These are phyloP conservation scores for Drepana arcuata DNA, from an alignment of 1,140 invertebrate genomes.

Conservation along the genomic window DNA sequence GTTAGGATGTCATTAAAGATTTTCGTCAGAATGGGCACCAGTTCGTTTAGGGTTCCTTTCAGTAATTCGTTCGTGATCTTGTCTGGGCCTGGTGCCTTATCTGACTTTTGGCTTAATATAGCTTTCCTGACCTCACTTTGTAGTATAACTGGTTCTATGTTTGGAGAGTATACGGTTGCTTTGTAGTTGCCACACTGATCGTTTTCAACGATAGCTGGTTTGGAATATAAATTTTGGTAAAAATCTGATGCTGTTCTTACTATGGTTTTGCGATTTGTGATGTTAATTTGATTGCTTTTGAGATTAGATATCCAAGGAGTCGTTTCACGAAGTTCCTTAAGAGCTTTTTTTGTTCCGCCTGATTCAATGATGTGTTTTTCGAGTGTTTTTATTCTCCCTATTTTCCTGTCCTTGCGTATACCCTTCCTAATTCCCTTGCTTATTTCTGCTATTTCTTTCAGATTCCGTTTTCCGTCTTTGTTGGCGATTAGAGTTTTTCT, in stretches of 20 bases:
- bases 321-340: slow-evolving; percentile 11
- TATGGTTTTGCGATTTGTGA: slow-evolving; percentile 6
- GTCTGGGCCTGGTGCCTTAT: slow-evolving; percentile 4
- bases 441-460: slow-evolving; percentile 4
- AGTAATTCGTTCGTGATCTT: slow-evolving; percentile 11
- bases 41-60: slow-evolving; percentile 1
- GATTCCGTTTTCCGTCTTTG: slow-evolving; percentile 1
- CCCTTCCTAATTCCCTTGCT: slow-evolving; percentile 11
- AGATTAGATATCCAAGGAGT: slow-evolving; percentile 10
- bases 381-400: slow-evolving; percentile 1
- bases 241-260: slow-evolving; percentile 11
- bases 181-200: no score
- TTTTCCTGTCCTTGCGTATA: slow-evolving; percentile 10
- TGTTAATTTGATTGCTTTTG: slow-evolving; percentile 8
- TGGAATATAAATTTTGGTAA: slow-evolving; percentile 10
- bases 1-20: slow-evolving; percentile 1
- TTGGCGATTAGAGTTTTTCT: not conserved
- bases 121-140: slow-evolving; percentile 2
- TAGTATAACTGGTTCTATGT: slow-evolving; percentile 10
- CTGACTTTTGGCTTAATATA: not conserved
- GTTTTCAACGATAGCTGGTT: slow-evolving; percentile 4
- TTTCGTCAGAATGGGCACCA: not conserved
- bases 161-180: not conserved
- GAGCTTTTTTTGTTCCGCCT: slow-evolving; percentile 11
- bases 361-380: slow-evolving; percentile 2